A percentile compares a stretch with the other conserved stretches of the same genome.
Evolutionary conservation across 1,140 invertebrate genomes (phyloP).

Genomic region (Aphaenogaster rudis): DNA sequence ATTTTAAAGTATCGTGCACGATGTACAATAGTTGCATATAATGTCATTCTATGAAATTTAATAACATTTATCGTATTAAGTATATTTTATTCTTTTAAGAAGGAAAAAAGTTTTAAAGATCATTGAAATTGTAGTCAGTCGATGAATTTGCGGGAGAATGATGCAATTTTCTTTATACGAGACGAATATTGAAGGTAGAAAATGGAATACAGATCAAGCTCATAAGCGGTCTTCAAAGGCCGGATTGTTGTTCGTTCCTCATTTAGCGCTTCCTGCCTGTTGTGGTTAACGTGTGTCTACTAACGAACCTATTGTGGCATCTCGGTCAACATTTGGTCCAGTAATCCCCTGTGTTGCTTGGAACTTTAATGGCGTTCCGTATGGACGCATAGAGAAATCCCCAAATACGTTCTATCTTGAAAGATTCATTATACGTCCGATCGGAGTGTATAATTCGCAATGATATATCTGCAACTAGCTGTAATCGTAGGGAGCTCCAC

Average conservation of each 20-base stretch:
- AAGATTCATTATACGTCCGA: constrained; percentile 1
- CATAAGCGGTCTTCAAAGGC: constrained; percentile 73
- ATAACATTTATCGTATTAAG: background rate
- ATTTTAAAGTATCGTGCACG: background rate
- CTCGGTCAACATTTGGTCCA: constrained; percentile 81
- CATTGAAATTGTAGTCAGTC: background rate
- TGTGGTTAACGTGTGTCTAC: constrained; percentile 81
- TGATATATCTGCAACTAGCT: constrained; percentile 24
- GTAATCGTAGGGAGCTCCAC: background rate
- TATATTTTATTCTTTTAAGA: background rate
- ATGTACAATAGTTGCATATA: background rate
- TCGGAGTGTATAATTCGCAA: constrained; percentile 4
- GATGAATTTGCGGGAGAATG: background rate
- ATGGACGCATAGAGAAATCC: constrained; percentile 59
- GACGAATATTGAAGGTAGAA: constrained; percentile 46
- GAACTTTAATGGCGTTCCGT: constrained; percentile 76
- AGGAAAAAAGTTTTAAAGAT: background rate
- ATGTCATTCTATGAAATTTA: background rate
- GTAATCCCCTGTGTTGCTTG: constrained; percentile 82
- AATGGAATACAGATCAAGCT: constrained; percentile 56
- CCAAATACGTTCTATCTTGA: constrained; percentile 52
- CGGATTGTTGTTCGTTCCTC: constrained; percentile 79
- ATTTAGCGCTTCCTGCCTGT: constrained; percentile 81
- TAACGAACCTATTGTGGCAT: constrained; percentile 85
- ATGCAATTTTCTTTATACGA: background rate